Evolutionary conservation across 2,113 vertebrate genomes (phyloP).

Genomic region (Podiceps cristatus): DNA sequence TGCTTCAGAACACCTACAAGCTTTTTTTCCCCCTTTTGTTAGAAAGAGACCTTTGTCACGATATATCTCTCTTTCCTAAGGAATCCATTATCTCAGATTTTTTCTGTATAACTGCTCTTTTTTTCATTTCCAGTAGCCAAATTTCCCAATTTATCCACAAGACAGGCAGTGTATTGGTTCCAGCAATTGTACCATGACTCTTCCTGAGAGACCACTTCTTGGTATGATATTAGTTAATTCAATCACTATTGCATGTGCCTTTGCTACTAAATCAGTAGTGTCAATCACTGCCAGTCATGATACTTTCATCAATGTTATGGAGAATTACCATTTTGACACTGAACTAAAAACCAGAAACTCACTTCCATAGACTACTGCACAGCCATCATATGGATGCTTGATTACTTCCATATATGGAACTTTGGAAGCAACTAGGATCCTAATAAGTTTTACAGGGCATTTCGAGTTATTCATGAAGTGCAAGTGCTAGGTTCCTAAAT

Average conservation of each 20-base stretch:
- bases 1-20: not conserved
- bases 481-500: not conserved
- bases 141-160: slow-evolving; percentile 27
- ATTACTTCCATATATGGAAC: not conserved
- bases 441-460: not conserved
- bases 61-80: not conserved
- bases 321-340: not conserved
- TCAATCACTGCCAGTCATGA: not conserved
- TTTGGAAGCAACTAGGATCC: not conserved
- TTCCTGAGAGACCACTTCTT: not conserved
- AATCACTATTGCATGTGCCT: not conserved
- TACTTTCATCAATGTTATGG: not conserved
- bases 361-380: not conserved
- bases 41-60: not conserved
- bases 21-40: not conserved
- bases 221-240: not conserved
- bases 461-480: not conserved
- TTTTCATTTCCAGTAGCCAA: slow-evolving; percentile 14
- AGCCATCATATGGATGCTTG: not conserved
- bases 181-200: not conserved
- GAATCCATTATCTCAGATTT: not conserved
- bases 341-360: not conserved
- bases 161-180: not conserved
- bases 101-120: slow-evolving; percentile 43
- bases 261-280: not conserved